Evolutionary conservation across 2,888 invertebrate species (phyloP).

Genomic region (Ceramica pisi): DNA sequence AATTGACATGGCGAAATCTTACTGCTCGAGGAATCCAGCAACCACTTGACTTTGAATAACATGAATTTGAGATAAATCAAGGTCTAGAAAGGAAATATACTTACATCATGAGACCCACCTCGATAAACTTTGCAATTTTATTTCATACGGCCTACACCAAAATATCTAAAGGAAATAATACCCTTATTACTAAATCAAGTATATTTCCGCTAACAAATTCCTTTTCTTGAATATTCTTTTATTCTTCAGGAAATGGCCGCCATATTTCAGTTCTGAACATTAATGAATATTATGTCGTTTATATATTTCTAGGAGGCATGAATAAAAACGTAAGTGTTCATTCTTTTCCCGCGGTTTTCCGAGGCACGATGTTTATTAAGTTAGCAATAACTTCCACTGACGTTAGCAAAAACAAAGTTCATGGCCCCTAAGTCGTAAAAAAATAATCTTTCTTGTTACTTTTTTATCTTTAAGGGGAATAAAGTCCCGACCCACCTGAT

Average conservation of each 20-base stretch:
- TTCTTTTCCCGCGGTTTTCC: slow-evolving; percentile 8
- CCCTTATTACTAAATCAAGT: slow-evolving; percentile 25
- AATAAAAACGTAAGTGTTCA: slow-evolving; percentile 25
- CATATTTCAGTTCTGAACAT: slow-evolving; percentile 44
- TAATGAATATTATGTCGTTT: slow-evolving; percentile 26
- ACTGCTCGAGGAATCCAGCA: no score
- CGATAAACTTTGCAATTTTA: not conserved
- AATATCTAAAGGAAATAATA: not conserved
- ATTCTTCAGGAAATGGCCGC: slow-evolving; percentile 29
- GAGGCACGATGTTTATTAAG: slow-evolving; percentile 33
- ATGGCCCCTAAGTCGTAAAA: slow-evolving; percentile 41
- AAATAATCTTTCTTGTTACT: slow-evolving; percentile 28
- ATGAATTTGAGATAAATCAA: no score
- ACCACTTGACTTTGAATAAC: no score
- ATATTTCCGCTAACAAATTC: slow-evolving; percentile 39
- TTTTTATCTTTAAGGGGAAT: slow-evolving; percentile 34
- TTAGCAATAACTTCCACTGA: slow-evolving; percentile 29
- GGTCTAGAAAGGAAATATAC: no score
- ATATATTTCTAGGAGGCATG: slow-evolving; percentile 27
- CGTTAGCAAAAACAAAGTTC: slow-evolving; percentile 34
- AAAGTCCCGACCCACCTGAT: slow-evolving; percentile 13
- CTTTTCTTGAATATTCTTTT: slow-evolving; percentile 20
- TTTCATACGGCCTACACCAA: not conserved
- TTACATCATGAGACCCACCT: no score
- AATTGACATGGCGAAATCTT: not conserved